phyloP scores from a whole-genome alignment of 1,140 invertebrate species.

The Eurosta solidaginis region DNA sequence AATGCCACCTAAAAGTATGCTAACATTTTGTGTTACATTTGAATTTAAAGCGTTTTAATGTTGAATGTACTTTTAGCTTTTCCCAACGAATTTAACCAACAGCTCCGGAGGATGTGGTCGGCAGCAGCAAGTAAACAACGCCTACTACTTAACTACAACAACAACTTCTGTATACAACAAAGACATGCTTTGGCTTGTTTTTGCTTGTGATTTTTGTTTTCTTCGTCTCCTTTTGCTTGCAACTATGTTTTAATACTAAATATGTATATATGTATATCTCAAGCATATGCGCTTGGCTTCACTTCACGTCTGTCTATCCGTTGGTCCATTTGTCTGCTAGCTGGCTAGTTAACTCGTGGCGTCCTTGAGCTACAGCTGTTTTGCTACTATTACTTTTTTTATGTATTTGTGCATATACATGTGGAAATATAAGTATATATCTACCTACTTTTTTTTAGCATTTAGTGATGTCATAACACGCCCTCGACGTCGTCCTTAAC shows the following conservation, averaged over 20 bases:
- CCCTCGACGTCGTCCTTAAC: neutral
- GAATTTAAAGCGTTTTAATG: neutral
- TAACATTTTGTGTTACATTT: too few species aligned
- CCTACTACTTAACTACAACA: constrained; percentile 1
- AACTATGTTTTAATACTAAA: constrained; percentile 2
- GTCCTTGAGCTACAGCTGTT: constrained; percentile 26
- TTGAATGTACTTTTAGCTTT: too few species aligned
- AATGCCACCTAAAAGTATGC: constrained; percentile 24
- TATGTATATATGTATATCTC: too few species aligned
- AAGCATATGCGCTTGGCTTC: neutral
- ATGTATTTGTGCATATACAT: neutral
- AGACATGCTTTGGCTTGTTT: too few species aligned
- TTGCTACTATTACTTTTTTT: neutral
- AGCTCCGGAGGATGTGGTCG: constrained; percentile 6
- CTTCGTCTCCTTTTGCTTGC: neutral
- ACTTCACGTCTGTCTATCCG: neutral
- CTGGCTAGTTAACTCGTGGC: neutral
- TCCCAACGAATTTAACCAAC: neutral
- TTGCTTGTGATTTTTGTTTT: too few species aligned
- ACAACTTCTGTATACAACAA: neutral
- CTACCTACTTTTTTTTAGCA: neutral
- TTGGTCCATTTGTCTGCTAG: neutral
- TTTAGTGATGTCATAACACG: constrained; percentile 14
- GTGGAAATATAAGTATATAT: neutral
- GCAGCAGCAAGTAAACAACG: neutral